phyloP scores from a whole-genome alignment of 2,113 vertebrate genomes.

The Tragelaphus imberbis region DNA sequence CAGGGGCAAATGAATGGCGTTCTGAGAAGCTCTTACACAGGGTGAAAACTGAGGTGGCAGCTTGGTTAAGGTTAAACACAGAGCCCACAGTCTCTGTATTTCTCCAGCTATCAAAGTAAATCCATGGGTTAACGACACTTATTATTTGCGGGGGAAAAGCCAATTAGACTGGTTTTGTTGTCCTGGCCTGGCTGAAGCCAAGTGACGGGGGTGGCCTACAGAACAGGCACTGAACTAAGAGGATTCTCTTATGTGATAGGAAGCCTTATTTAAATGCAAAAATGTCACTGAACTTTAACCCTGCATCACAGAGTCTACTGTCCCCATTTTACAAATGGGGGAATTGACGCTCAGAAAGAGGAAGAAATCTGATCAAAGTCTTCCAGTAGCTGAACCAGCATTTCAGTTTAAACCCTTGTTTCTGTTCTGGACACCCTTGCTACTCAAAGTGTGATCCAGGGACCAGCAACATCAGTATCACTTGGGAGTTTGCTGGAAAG shows the following conservation, averaged over 20 bases:
- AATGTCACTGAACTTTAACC: slow-evolving; percentile 8
- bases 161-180: neutral
- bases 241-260: neutral
- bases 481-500: neutral
- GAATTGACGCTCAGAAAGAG: neutral
- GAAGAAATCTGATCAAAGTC: neutral
- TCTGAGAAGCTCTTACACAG: neutral
- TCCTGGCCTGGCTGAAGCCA: neutral
- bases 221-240: neutral
- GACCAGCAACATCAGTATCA: neutral
- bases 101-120: neutral
- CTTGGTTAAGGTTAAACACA: neutral
- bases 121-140: neutral
- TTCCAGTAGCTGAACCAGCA: neutral
- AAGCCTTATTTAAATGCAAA: slow-evolving; percentile 13
- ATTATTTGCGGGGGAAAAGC: neutral
- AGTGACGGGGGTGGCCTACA: neutral
- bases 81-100: neutral
- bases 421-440: neutral
- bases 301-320: neutral
- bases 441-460: neutral
- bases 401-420: neutral
- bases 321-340: neutral
- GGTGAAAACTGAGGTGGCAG: neutral
- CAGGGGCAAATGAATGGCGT: neutral